A percentile compares a stretch with the other conserved stretches of the same genome.
phyloP scores from a whole-genome alignment of 2,113 vertebrate genomes.

The Pogona vitticeps region DNA sequence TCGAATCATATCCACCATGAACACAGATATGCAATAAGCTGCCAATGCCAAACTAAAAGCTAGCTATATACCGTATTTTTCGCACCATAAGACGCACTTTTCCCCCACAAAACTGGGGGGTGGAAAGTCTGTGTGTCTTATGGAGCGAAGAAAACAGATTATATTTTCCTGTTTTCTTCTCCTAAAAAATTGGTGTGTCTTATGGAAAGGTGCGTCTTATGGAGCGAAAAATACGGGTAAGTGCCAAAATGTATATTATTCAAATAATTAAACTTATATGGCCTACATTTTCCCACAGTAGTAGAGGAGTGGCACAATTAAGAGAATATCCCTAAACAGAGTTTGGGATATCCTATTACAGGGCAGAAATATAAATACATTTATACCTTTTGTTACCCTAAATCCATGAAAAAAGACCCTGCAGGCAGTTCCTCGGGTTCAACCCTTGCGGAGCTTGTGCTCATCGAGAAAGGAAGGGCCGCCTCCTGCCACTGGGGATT shows the following conservation, averaged over 20 bases:
- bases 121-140: too few relatives aligned
- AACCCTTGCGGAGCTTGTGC: neutral
- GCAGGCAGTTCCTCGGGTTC: neutral
- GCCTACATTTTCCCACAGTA: neutral
- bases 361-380: neutral
- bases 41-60: neutral
- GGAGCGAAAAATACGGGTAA: too few relatives aligned
- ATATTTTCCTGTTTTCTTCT: too few relatives aligned
- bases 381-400: neutral
- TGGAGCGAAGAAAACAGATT: too few relatives aligned
- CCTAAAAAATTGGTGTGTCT: too few relatives aligned
- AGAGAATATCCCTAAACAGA: neutral
- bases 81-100: too few relatives aligned
- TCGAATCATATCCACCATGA: too few relatives aligned
- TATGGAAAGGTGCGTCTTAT: too few relatives aligned
- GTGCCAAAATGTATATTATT: neutral
- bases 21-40: neutral
- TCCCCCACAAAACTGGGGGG: too few relatives aligned
- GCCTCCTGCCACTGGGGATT: neutral
- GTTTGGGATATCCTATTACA: neutral
- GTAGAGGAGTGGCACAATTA: neutral
- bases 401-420: neutral
- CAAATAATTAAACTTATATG: neutral
- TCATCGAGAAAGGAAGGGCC: neutral
- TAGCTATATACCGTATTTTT: too few relatives aligned